phyloP scores from a whole-genome alignment of 2,113 vertebrate genomes.

The Anarhynchus alexandrinus region DNA sequence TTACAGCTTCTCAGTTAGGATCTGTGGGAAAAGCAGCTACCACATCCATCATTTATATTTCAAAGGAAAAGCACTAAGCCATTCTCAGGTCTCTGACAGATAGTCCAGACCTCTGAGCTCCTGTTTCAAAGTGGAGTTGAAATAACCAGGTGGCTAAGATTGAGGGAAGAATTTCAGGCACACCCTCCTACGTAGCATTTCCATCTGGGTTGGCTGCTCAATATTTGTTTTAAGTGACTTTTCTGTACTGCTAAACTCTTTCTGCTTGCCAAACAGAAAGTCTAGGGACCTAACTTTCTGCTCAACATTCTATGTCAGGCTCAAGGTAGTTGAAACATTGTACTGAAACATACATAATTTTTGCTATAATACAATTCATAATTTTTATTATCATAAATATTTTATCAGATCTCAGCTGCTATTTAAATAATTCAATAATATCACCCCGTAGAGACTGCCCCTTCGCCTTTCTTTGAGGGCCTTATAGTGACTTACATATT shows the following conservation, averaged over 20 bases:
- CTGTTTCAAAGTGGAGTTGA: neutral
- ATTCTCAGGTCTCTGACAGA: neutral
- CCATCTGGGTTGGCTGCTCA: neutral
- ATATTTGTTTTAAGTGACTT: neutral
- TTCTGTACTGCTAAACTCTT: neutral
- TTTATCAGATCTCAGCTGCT: neutral
- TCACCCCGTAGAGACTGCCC: rapidly evolving
- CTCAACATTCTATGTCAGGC: neutral
- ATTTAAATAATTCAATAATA: neutral
- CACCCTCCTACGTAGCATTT: neutral
- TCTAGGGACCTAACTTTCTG: neutral
- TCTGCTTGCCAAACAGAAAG: neutral
- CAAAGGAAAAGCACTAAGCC: neutral
- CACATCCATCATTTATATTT: neutral
- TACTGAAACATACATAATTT: neutral
- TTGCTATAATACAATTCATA: neutral
- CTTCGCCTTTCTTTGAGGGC: neutral
- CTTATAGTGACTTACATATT: neutral
- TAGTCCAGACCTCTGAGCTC: neutral
- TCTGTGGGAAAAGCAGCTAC: neutral
- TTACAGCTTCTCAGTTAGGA: neutral
- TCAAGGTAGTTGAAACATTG: neutral
- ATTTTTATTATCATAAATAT: neutral
- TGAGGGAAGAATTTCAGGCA: neutral
- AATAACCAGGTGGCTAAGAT: neutral